These are phyloP conservation scores for Tromatobia lineatoria DNA, from an alignment of 2,888 invertebrate species.

Conservation along the genomic window DNA sequence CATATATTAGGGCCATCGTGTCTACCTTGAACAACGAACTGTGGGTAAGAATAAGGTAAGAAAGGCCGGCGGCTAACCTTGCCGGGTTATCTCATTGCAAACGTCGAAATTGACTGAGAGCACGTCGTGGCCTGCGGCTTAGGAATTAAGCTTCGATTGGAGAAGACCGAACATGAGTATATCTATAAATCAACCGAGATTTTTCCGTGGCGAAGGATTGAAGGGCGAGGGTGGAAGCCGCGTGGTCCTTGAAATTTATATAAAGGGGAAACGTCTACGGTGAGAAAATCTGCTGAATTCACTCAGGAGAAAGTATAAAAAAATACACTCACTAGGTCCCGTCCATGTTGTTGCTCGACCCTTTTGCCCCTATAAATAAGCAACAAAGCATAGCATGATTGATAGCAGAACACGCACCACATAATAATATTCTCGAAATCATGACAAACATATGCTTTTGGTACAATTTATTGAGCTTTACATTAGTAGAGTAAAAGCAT, in stretches of 20 bases:
- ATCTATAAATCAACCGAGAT: constrained; percentile 14
- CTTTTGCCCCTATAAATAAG: neutral
- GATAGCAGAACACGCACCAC: neutral
- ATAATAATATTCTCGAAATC: neutral
- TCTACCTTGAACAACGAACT: neutral
- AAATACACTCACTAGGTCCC: neutral
- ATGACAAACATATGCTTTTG: neutral
- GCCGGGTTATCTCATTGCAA: constrained; percentile 14
- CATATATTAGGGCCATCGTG: neutral
- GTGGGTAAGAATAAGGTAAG: neutral
- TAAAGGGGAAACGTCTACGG: constrained; percentile 22
- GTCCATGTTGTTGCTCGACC: neutral
- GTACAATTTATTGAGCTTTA: neutral
- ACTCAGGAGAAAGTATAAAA: constrained; percentile 14
- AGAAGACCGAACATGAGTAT: constrained; percentile 11
- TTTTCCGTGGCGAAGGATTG: neutral
- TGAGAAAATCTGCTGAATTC: constrained; percentile 38
- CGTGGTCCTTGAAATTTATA: constrained; percentile 41
- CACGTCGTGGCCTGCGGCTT: constrained; percentile 11
- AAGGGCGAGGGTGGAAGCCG: constrained; percentile 12
- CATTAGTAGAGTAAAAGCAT: neutral
- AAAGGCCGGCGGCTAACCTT: constrained; percentile 5
- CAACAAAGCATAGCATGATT: neutral
- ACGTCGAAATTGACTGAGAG: constrained; percentile 30
- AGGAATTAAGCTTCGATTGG: constrained; percentile 32